Base-by-base conservation (phyloP, 2,888 invertebrate species). In the Unio pictorum region DNA sequence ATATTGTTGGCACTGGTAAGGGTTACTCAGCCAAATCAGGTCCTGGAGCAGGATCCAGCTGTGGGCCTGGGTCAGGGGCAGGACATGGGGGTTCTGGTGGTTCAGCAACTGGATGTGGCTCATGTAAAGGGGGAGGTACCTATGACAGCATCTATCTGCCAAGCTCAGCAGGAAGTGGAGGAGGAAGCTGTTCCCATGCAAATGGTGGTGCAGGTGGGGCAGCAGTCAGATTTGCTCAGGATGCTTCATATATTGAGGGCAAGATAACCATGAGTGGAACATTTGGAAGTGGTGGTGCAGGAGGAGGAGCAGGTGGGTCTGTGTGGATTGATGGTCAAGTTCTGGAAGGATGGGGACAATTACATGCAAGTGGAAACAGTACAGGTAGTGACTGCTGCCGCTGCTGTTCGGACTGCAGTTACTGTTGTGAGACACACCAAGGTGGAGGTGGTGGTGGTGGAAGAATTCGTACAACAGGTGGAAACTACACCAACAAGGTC, bases 381-480 rank as follows among this genome's bases (percentile, higher is more conserved):
- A 78, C 66, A 23, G 61, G 67, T 4, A 62, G 63, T 20, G 72
- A 74, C 59, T 74, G 73, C 61, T 68, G 57, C 1, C 6, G 58
- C 4, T 63, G 64, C 30, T 54, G 30, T 61, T 26, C 55, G 0
- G 34, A 7, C 6, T 34, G 28, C 28, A 28, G 28, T 34, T 11
- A 57, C 20, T 76, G 75, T 58, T 72, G 74, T 30, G 45, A 11
- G 45, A 28, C 20, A 11, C 72, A 81, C 62, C 56, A 77, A 67
- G 83, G 83, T 20, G 83, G 82, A 28, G 83, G 84, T 30, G 85
- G 84, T 17, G 81, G 80, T 23, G 85, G 85, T 3, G 85, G 85
- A 11, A 69, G 80, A 8, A 78, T 84, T 11, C 63, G 84, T 28
- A 75, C 81, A 4, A 78, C 71, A 66, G 74, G 79, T 20, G 67